phyloP scores from a whole-genome alignment of 2,113 vertebrate species.

The Thunnus thynnus region DNA sequence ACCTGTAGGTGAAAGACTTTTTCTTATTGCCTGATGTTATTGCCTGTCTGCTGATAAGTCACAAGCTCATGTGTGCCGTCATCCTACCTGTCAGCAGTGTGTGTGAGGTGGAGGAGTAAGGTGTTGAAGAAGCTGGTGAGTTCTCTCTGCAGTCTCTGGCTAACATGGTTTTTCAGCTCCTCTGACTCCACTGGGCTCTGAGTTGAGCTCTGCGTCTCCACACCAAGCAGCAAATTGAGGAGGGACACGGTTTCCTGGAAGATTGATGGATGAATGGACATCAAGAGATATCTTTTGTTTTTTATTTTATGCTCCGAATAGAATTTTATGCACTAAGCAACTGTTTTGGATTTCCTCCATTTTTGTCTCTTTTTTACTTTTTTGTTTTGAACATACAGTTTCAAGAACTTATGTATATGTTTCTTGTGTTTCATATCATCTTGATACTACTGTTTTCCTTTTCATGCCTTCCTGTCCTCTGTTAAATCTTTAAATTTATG shows the following conservation, averaged over 20 bases:
- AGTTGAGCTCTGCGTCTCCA: constrained; percentile 79
- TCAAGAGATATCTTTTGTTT: neutral
- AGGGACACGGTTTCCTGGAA: constrained; percentile 88
- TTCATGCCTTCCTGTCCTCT: neutral
- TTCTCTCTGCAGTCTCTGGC: constrained; percentile 92
- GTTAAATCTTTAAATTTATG: neutral
- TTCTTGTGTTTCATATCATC: neutral
- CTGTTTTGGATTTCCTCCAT: neutral
- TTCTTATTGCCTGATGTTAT: neutral
- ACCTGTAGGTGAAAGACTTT: neutral
- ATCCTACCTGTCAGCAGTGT: constrained; percentile 90
- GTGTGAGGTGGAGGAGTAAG: constrained; percentile 84
- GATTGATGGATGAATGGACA: neutral
- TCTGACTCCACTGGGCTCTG: constrained; percentile 75
- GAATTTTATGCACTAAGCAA: neutral
- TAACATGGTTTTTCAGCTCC: constrained; percentile 84
- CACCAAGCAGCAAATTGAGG: constrained; percentile 86
- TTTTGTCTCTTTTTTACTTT: neutral
- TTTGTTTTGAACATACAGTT: neutral
- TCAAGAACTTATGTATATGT: neutral
- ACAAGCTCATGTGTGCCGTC: neutral
- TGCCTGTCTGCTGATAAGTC: neutral
- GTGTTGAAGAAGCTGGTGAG: constrained; percentile 88
- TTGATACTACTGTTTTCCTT: neutral
- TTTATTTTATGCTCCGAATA: neutral